These are phyloP conservation scores for Subacronicta megacephala DNA, from an alignment of 2,888 invertebrate genomes.

Conservation along the genomic window DNA sequence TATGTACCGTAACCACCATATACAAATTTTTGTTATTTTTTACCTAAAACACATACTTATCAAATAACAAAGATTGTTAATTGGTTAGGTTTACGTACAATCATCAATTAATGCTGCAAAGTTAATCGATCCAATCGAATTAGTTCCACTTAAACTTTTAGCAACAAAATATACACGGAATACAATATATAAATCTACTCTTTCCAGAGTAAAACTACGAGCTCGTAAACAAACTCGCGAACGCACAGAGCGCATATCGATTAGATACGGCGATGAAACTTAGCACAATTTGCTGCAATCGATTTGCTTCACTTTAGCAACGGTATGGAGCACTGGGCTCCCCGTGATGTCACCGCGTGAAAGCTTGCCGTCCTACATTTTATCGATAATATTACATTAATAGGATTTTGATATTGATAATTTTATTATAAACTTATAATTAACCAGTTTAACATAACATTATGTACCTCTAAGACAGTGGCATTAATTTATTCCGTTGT, in stretches of 20 bases:
- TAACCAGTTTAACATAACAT: no score
- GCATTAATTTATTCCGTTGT: no score
- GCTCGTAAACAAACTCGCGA: conserved; percentile 37
- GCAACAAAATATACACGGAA: background rate
- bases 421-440: background rate
- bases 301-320: conserved; percentile 70
- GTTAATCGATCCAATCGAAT: background rate
- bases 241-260: conserved; percentile 57
- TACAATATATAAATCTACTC: conserved; percentile 1
- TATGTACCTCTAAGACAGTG: no score
- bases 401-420: background rate
- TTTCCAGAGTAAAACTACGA: conserved; percentile 3
- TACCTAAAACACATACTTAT: no score
- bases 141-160: background rate
- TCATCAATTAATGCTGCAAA: background rate
- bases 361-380: conserved; percentile 16
- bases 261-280: conserved; percentile 72
- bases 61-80: no score
- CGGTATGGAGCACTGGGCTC: conserved; percentile 57
- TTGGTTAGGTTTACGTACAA: no score
- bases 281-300: conserved; percentile 71
- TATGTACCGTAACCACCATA: no score
- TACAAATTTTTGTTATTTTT: no score
- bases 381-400: background rate
- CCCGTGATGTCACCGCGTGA: conserved; percentile 47